Base-by-base conservation (phyloP, 2,888 invertebrate genomes). In the Thymelicus acteon region DNA sequence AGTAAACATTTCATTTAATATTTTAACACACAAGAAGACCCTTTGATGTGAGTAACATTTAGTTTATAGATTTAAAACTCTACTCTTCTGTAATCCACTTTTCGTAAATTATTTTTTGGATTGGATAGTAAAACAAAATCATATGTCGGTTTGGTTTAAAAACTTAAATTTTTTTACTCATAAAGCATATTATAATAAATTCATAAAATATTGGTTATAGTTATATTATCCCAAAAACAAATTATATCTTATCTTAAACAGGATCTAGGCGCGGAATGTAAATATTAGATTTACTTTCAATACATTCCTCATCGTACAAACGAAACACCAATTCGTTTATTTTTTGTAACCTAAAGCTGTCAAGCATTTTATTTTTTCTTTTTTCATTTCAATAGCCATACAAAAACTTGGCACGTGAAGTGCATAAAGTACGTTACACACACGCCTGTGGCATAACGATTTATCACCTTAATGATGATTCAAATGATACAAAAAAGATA, bases 271-370 rank as follows among this genome's bases (percentile, higher is more conserved):
- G 57, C 37, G 57, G 57, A 37, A 37, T 57, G 57, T 57, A 57
- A 57, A 57, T 57, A 57, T 57, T 57, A 57, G 31, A 57, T 37
- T 57, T 57, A 57, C 57, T 57, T 57, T 57, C 57, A 57, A 57
- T 57, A 37, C 37, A 57, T 57, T 57, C 57, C 37, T 57, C 13
- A 13, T 57, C 57, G 57, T 57, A 31, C 57, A 37, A 57, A 57
- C 31, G 57, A 37, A 57, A 57, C 57, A 37, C 57, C 7, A 7
- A 37, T 37, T 57, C 57, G 57, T 57, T 57, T 57, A 57, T 57
- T 57, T 57, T 57, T 57, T 57, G 57, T 57, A 57, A 57, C 57
- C 7, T 13, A 37, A 57, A 57, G 37, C 31, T 57, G 57, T 57
- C 37, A 57, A 37, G 57, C 19, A 24, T 57, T 57, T 57, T 15